phyloP scores from a whole-genome alignment of 1,140 invertebrate genomes.

The Palaemon carinicauda region DNA sequence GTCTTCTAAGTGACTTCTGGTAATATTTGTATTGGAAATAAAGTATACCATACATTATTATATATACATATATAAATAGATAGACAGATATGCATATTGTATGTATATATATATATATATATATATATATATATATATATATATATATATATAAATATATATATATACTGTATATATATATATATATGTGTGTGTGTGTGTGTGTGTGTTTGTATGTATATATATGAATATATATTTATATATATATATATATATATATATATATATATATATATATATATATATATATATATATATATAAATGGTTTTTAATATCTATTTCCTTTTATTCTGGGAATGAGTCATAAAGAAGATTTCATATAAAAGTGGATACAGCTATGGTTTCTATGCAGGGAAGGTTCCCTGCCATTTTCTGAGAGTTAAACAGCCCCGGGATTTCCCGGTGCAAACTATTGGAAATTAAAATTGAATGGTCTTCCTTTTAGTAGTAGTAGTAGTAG shows the following conservation, averaged over 20 bases:
- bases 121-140: neutral
- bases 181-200: neutral
- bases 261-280: neutral
- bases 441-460: no score
- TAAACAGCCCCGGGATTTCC: no score
- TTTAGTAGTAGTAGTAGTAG: no score
- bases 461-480: no score
- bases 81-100: neutral
- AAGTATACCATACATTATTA: neutral
- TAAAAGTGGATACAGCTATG: no score
- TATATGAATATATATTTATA: neutral
- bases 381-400: no score
- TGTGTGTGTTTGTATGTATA: neutral
- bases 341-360: no score
- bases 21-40: no score
- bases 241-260: neutral
- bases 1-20: no score
- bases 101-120: neutral
- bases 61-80: neutral
- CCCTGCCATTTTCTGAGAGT: no score
- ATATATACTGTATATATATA: constrained; percentile 3
- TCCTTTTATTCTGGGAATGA: no score
- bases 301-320: no score
- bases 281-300: neutral
- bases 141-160: neutral